Percentiles rank a stretch among this genome's conserved stretches.
Conservation (phyloP, 2,113 vertebrate species). For the Daboia siamensis region DNA sequence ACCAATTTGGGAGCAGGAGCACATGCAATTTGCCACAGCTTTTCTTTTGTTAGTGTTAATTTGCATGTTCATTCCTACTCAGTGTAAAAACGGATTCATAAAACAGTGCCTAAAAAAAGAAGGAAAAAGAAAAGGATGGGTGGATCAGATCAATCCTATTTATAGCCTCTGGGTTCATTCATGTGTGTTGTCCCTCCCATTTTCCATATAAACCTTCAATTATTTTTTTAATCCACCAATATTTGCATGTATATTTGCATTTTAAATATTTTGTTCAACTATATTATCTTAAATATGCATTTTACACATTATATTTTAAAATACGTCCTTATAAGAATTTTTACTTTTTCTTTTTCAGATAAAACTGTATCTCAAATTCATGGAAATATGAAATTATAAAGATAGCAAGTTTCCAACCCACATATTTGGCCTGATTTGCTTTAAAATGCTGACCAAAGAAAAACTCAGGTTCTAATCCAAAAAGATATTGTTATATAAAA, state of each 20-base stretch:
- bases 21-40: not conserved
- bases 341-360: not conserved
- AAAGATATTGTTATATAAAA: not conserved
- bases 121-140: not conserved
- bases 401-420: not conserved
- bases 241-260: not conserved
- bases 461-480: not conserved
- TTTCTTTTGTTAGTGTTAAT: not conserved
- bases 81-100: not conserved
- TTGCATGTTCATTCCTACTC: not conserved
- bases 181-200: not conserved
- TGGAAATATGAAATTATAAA: not conserved
- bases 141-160: not conserved
- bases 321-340: not conserved
- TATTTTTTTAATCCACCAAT: not conserved
- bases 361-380: not conserved
- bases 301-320: not conserved
- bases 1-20: not conserved
- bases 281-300: not conserved
- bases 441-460: not conserved
- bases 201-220: not conserved
- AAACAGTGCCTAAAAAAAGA: not conserved
- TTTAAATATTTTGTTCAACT: not conserved
- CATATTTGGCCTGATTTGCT: not conserved
- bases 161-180: not conserved